Percentiles rank a stretch among this genome's conserved stretches.
Conservation (phyloP, 2,888 invertebrate species). For the Orthonychiurus folsomi region DNA sequence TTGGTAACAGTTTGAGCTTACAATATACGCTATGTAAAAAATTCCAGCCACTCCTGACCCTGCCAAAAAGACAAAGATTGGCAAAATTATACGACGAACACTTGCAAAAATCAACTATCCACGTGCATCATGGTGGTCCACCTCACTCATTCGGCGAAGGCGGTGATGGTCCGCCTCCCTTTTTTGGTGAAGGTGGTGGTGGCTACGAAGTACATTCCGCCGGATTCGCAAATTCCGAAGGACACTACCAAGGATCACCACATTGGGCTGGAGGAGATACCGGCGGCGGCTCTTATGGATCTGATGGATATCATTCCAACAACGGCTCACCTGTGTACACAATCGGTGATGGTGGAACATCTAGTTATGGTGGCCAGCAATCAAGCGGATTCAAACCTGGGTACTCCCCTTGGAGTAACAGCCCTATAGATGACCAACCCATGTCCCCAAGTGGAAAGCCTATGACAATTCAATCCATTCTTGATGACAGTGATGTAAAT, state of each 20-base stretch:
- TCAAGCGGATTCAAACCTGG: too few species aligned
- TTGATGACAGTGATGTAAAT: too few species aligned
- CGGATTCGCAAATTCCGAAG: background rate
- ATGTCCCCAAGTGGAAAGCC: too few species aligned
- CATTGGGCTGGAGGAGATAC: background rate
- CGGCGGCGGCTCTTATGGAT: background rate
- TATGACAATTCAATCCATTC: too few species aligned
- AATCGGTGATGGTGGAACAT: too few species aligned
- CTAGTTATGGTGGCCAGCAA: background rate
- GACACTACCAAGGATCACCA: background rate
- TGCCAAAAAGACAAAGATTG: too few species aligned
- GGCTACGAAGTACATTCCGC: too few species aligned
- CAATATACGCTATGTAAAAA: too few species aligned
- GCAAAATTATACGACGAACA: background rate
- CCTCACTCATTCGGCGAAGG: background rate
- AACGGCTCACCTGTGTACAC: background rate
- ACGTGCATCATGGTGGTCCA: background rate
- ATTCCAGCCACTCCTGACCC: too few species aligned
- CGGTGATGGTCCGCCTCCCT: background rate
- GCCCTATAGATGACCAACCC: too few species aligned
- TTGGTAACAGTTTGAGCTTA: too few species aligned
- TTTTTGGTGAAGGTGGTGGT: background rate
- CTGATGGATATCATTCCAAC: background rate
- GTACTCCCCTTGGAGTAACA: too few species aligned
- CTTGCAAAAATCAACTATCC: background rate